Evolutionary conservation across 23 tunicate genomes (phyloP).

Genomic region (Botrylloides violaceus): DNA sequence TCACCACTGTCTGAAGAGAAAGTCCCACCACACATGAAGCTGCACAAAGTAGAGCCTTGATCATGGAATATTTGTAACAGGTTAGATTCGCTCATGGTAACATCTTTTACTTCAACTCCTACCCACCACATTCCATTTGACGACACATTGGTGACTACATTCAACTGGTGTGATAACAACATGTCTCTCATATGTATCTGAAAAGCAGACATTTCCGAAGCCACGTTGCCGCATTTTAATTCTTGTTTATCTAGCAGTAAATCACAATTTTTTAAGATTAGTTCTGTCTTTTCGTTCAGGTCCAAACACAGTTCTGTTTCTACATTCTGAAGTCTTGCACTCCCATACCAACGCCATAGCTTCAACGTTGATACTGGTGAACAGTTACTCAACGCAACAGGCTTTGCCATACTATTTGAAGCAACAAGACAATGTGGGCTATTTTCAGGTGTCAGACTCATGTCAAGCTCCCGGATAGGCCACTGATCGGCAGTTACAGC

Average conservation of each 20-base stretch:
- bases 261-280: constrained; percentile 11
- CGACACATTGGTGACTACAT: background rate
- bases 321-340: constrained; percentile 17
- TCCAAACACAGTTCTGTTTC: constrained; percentile 23
- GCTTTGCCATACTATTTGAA: background rate
- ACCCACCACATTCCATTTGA: background rate
- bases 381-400: background rate
- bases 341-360: constrained; percentile 43
- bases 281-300: background rate
- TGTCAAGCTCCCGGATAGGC: background rate
- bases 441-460: too few species aligned
- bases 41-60: constrained; percentile 6
- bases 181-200: background rate
- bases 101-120: background rate
- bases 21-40: constrained; percentile 26
- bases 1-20: constrained; percentile 7
- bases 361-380: background rate
- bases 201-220: background rate
- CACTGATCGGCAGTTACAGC: background rate
- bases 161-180: background rate
- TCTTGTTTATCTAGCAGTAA: constrained; percentile 8
- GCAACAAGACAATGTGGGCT: constrained; percentile 5
- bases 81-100: background rate
- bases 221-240: constrained; percentile 16
- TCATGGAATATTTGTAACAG: background rate